A percentile compares a stretch with the other conserved stretches of the same genome.
Evolutionary conservation across 2,888 invertebrate species (phyloP).

Genomic region (Dryobotodes eremita): DNA sequence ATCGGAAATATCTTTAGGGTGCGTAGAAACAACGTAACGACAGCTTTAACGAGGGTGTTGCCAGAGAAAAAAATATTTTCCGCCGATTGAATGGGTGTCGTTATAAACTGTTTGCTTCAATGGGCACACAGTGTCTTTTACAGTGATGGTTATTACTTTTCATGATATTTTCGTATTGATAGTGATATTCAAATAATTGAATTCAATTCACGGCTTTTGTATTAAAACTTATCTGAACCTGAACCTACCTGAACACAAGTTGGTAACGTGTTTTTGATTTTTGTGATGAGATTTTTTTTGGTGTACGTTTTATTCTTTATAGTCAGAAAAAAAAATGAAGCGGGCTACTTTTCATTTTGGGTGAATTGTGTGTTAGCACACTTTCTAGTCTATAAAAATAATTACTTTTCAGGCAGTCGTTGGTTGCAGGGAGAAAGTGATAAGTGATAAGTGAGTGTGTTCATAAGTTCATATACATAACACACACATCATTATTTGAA

Average conservation of each 20-base stretch:
- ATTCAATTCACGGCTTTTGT: constrained; percentile 3
- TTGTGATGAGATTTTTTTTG: not conserved
- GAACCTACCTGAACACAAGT: not conserved
- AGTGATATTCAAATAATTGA: constrained; percentile 33
- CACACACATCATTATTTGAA: constrained; percentile 25
- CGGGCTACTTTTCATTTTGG: not conserved
- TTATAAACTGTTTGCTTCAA: constrained; percentile 76
- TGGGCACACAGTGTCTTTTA: constrained; percentile 65
- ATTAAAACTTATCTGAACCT: too few species aligned
- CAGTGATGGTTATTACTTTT: constrained; percentile 56
- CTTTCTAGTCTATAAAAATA: not conserved
- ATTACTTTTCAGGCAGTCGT: not conserved
- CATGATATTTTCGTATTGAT: constrained; percentile 47
- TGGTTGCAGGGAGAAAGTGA: not conserved
- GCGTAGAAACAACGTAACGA: constrained; percentile 72
- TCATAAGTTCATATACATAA: not conserved
- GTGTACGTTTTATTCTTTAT: not conserved
- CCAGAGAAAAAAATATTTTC: constrained; percentile 71
- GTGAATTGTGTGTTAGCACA: not conserved
- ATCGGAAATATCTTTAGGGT: constrained; percentile 72
- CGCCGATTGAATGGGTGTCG: constrained; percentile 74
- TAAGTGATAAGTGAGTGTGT: too few species aligned
- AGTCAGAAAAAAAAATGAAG: not conserved
- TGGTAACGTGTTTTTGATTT: not conserved
- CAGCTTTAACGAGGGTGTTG: constrained; percentile 73